phyloP scores from a whole-genome alignment of 1,140 invertebrate species.

The Odontomachus brunneus region DNA sequence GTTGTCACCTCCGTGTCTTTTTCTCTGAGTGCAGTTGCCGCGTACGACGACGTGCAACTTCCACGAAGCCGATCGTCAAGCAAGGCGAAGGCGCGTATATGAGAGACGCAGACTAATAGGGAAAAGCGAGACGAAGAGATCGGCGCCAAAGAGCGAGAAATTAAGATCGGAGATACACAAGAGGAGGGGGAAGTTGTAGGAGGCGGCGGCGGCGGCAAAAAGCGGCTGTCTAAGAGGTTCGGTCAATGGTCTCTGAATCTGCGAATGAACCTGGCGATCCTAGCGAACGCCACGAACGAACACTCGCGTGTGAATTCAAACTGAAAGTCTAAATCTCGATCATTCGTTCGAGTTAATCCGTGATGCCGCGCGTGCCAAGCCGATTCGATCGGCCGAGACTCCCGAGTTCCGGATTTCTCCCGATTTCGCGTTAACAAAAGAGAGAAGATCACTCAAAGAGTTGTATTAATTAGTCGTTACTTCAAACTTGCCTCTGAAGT shows the following conservation, averaged over 20 bases:
- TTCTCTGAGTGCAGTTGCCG: too few species aligned
- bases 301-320: background rate
- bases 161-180: background rate
- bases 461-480: too few species aligned
- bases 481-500: too few species aligned
- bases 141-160: background rate
- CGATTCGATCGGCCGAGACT: too few species aligned
- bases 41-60: background rate
- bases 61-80: background rate
- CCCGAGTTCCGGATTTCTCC: too few species aligned
- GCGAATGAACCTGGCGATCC: conserved; percentile 2
- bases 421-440: too few species aligned
- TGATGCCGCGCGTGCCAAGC: too few species aligned
- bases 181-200: conserved; percentile 9
- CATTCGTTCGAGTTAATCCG: too few species aligned
- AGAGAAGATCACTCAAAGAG: too few species aligned
- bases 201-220: conserved; percentile 44
- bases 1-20: too few species aligned
- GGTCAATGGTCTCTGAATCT: conserved; percentile 73
- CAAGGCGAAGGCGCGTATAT: background rate
- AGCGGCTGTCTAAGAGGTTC: conserved; percentile 58
- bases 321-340: background rate
- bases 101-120: background rate
- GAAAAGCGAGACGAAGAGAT: conserved; percentile 9
- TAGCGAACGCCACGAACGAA: background rate